phyloP scores from a whole-genome alignment of 2,888 invertebrate genomes.

The Quadriops clusia region DNA sequence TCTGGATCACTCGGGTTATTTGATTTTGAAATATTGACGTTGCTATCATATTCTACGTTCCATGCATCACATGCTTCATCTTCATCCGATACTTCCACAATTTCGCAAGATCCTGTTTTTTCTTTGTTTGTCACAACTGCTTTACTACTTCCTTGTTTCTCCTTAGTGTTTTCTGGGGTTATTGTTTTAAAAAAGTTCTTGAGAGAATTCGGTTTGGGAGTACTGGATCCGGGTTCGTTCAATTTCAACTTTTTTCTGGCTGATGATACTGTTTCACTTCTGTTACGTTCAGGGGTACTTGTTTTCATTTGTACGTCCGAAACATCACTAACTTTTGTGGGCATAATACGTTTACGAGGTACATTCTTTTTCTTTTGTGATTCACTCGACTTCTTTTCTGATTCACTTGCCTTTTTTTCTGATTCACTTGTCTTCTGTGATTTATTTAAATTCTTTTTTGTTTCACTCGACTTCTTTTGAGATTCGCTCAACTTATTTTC shows the following conservation, averaged over 20 bases:
- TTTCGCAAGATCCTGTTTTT: neutral
- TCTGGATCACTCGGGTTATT: neutral
- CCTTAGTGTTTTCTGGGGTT: slow-evolving; percentile 7
- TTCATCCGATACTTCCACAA: slow-evolving; percentile 15
- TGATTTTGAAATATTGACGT: neutral
- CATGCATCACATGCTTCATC: slow-evolving; percentile 23
- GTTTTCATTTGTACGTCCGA: slow-evolving; percentile 12
- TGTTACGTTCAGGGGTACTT: slow-evolving; percentile 3
- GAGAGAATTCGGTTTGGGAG: slow-evolving; percentile 7
- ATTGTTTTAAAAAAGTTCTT: slow-evolving; percentile 8
- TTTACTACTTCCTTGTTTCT: neutral
- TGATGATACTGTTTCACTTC: slow-evolving; percentile 5
- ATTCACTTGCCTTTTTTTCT: slow-evolving; percentile 8
- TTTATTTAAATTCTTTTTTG: slow-evolving; percentile 11
- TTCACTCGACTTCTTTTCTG: no score
- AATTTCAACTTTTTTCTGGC: no score
- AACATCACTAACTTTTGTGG: no score
- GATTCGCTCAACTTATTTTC: slow-evolving; percentile 6
- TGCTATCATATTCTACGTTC: slow-evolving; percentile 13
- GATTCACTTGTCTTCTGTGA: slow-evolving; percentile 7
- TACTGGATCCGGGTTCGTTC: slow-evolving; percentile 2
- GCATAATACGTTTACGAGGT: no score
- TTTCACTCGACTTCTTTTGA: no score
- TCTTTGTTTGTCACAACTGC: slow-evolving; percentile 1
- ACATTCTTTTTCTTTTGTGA: no score